A percentile compares a stretch with the other conserved stretches of the same genome.
Conservation (phyloP, 2,888 invertebrate species). For the Hylaea fasciaria region DNA sequence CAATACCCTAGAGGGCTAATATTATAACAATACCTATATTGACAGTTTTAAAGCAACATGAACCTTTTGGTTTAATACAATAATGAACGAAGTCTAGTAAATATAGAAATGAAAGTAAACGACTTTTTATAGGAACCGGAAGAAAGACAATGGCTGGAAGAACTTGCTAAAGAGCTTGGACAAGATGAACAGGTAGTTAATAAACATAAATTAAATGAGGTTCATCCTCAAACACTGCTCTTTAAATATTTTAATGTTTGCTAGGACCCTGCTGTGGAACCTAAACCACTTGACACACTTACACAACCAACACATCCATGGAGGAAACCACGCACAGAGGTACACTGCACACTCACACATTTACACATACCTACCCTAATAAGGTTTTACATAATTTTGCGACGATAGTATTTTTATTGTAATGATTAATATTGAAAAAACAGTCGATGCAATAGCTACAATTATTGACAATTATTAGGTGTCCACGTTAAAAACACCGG, state of each 20-base stretch:
- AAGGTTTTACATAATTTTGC: slow-evolving; percentile 1
- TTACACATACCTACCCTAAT: slow-evolving; percentile 20
- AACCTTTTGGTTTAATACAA: background rate
- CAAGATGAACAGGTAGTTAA: slow-evolving; percentile 28
- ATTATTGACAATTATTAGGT: slow-evolving; percentile 56
- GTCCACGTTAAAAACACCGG: slow-evolving; percentile 61
- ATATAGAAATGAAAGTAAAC: background rate
- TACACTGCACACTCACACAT: slow-evolving; percentile 29
- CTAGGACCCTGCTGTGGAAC: slow-evolving; percentile 31
- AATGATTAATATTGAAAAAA: background rate
- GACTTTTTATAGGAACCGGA: slow-evolving; percentile 40
- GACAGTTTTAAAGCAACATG: no score
- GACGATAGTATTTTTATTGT: background rate
- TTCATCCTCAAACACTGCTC: slow-evolving; percentile 1
- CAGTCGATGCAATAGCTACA: background rate
- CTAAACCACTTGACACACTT: slow-evolving; percentile 45
- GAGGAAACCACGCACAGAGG: slow-evolving; percentile 50
- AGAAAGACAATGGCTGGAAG: slow-evolving; percentile 31
- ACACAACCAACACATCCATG: slow-evolving; percentile 53
- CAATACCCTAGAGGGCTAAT: no score
- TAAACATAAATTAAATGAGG: background rate
- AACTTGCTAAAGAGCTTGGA: slow-evolving; percentile 27
- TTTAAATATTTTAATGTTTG: slow-evolving; percentile 16
- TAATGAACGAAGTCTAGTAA: background rate
- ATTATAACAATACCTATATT: no score